These are phyloP conservation scores for Apus apus DNA, from an alignment of 2,113 vertebrate species.

Conservation along the genomic window DNA sequence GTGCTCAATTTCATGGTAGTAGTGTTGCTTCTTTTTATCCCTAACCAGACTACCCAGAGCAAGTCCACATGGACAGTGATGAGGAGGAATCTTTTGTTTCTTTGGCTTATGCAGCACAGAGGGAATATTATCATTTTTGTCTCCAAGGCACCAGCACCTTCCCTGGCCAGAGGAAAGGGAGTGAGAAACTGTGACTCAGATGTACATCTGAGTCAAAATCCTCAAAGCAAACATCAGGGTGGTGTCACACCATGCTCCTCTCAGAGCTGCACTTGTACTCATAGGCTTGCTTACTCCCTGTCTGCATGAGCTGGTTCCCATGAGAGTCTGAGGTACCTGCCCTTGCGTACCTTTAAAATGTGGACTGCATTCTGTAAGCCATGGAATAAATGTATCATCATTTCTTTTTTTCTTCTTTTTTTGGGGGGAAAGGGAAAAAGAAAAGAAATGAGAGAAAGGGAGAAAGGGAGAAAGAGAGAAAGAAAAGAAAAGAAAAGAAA, in stretches of 20 bases:
- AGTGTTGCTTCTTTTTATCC: not conserved
- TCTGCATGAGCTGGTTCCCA: not conserved
- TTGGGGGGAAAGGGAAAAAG: too few relatives aligned
- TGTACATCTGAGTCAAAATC: not conserved
- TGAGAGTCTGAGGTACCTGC: not conserved
- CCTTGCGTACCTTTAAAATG: not conserved
- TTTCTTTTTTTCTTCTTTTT: not conserved
- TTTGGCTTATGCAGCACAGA: not conserved
- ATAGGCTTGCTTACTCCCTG: not conserved
- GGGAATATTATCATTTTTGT: not conserved
- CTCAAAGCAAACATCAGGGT: not conserved
- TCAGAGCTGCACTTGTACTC: not conserved
- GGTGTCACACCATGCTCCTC: not conserved
- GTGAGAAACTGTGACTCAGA: slow-evolving; percentile 25
- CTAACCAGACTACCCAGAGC: not conserved
- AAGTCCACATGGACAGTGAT: not conserved
- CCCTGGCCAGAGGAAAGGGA: slow-evolving; percentile 4
- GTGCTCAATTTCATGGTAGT: not conserved
- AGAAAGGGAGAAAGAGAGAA: too few relatives aligned
- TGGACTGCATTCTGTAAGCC: not conserved
- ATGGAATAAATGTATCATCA: not conserved
- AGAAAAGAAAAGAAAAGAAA: too few relatives aligned
- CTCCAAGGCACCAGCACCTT: slow-evolving; percentile 2
- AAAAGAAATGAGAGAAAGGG: too few relatives aligned
- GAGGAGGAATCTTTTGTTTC: not conserved